Percentiles rank a stretch among this genome's conserved stretches.
These are phyloP conservation scores for Coregonus ussuriensis DNA, from an alignment of 2,797 vertebrate species.

Conservation along the genomic window DNA sequence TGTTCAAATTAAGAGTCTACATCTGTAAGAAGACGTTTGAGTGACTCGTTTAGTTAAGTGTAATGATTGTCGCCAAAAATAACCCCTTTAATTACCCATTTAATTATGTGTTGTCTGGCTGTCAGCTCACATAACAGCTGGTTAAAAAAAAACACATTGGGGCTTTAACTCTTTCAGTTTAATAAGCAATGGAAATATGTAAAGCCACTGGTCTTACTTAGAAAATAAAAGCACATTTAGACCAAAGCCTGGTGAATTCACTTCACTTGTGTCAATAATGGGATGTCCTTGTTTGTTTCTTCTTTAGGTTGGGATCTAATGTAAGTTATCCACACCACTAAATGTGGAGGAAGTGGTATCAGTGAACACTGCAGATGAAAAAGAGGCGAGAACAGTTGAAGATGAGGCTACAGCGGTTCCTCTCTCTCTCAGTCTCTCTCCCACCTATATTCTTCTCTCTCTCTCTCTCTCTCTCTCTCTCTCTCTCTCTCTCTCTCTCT, in stretches of 20 bases:
- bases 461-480: constrained; percentile 7
- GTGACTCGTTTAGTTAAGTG: background rate
- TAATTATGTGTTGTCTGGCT: background rate
- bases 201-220: background rate
- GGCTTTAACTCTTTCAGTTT: background rate
- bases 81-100: background rate
- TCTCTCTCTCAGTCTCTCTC: background rate
- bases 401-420: background rate
- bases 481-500: background rate
- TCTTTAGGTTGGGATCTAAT: background rate
- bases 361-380: background rate
- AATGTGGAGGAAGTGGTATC: background rate
- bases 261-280: background rate
- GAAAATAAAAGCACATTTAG: background rate
- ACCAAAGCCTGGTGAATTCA: background rate
- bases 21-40: background rate
- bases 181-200: background rate
- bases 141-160: background rate
- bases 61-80: background rate
- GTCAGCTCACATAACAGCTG: background rate
- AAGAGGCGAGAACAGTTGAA: background rate
- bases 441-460: background rate
- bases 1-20: too few species aligned
- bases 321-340: background rate
- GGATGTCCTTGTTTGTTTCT: background rate